phyloP scores from a whole-genome alignment of 2,888 invertebrate genomes.

The Caenorhabditis sp. region DNA sequence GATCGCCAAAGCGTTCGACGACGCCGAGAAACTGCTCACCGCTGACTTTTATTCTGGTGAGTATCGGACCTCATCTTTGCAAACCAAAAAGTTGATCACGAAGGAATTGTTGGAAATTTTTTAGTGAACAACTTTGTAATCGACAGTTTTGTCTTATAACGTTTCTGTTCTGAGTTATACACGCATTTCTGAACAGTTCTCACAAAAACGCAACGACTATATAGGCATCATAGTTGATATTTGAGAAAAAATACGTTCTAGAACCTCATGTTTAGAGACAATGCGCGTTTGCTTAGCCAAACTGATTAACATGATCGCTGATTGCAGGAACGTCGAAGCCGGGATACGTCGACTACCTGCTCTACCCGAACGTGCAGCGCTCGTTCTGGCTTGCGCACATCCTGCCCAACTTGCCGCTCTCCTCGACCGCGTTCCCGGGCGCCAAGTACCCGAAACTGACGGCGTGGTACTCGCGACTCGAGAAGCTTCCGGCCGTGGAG shows the following conservation, averaged over 20 bases:
- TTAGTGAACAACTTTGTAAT: no score
- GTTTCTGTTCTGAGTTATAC: no score
- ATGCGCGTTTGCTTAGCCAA: neutral
- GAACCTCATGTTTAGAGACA: no score
- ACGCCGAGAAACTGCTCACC: constrained; percentile 63
- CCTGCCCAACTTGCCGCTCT: constrained; percentile 19
- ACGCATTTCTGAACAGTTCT: no score
- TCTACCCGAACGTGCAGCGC: constrained; percentile 50
- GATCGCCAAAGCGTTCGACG: constrained; percentile 58
- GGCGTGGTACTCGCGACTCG: constrained; percentile 32
- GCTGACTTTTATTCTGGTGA: constrained; percentile 66
- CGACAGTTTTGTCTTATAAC: no score
- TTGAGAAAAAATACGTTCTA: no score
- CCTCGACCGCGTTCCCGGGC: constrained; percentile 35
- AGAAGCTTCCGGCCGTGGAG: constrained; percentile 49
- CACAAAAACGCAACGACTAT: no score
- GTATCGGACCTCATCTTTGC: neutral
- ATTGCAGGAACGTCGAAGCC: constrained; percentile 38
- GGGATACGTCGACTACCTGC: constrained; percentile 51
- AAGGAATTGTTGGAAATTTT: no score
- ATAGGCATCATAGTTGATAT: no score
- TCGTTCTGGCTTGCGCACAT: constrained; percentile 32
- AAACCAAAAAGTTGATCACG: no score
- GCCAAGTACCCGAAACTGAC: constrained; percentile 37
- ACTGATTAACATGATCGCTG: neutral